Evolutionary conservation across 2,888 invertebrate genomes (phyloP).

Genomic region (Polyommatus iphigenia): DNA sequence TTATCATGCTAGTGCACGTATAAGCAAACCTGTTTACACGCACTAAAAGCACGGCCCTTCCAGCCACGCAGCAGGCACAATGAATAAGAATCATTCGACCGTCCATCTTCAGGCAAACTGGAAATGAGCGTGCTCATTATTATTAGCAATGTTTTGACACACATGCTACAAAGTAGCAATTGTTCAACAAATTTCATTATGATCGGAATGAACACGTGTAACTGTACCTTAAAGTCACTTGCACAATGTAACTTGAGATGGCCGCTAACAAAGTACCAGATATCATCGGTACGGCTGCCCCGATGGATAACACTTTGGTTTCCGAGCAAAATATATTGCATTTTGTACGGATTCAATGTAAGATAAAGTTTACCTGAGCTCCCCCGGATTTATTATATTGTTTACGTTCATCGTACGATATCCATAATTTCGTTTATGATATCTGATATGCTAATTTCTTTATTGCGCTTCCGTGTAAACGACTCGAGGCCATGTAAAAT

Average conservation of each 20-base stretch:
- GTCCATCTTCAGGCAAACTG: not conserved
- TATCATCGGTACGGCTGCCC: conserved; percentile 28
- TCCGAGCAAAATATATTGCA: conserved; percentile 25
- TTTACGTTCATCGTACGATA: not conserved
- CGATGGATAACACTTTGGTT: conserved; percentile 28
- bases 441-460: not conserved
- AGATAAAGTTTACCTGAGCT: conserved; percentile 24
- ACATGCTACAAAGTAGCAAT: not conserved
- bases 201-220: no score
- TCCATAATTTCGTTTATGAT: not conserved
- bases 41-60: no score
- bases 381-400: conserved; percentile 2
- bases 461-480: not conserved
- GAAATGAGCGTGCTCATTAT: not conserved
- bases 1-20: no score
- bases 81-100: no score
- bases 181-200: not conserved
- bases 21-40: no score
- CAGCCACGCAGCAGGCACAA: no score
- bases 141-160: not conserved
- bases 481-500: not conserved
- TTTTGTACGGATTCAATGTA: conserved; percentile 25
- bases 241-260: conserved; percentile 28
- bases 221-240: not conserved
- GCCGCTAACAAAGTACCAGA: conserved; percentile 27